phyloP scores from a whole-genome alignment of 2,888 invertebrate species.

The Oligia latruncula region DNA sequence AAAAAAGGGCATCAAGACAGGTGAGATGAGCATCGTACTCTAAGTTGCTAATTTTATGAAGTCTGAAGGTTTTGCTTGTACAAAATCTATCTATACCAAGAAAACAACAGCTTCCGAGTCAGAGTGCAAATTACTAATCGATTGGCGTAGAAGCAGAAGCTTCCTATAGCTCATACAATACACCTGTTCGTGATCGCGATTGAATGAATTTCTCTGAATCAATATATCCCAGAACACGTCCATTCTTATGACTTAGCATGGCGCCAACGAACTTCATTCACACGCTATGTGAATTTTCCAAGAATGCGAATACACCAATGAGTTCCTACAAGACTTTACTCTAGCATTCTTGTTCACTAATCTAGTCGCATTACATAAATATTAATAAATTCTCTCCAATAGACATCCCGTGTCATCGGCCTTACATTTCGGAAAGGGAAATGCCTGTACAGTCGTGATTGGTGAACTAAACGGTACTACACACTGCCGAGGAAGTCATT shows the following conservation, averaged over 20 bases:
- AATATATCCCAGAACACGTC: constrained; percentile 47
- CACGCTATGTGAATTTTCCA: constrained; percentile 40
- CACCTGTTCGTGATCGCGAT: constrained; percentile 19
- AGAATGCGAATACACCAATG: constrained; percentile 24
- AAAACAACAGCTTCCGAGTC: neutral
- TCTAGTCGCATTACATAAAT: constrained; percentile 37
- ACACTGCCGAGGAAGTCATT: constrained; percentile 67
- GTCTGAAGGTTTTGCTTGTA: neutral
- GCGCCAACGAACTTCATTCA: constrained; percentile 46
- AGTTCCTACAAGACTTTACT: constrained; percentile 3
- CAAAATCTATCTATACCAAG: neutral
- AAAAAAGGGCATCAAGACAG: neutral
- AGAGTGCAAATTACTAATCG: neutral
- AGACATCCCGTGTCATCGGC: constrained; percentile 75
- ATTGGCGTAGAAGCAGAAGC: neutral
- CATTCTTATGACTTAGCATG: constrained; percentile 37
- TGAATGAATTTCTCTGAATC: constrained; percentile 42
- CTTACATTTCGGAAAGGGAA: constrained; percentile 74
- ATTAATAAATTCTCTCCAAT: constrained; percentile 40
- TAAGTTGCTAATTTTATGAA: neutral
- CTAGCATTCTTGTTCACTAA: constrained; percentile 26
- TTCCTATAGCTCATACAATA: constrained; percentile 1
- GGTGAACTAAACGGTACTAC: constrained; percentile 66
- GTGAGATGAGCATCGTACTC: neutral
- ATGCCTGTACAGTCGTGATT: constrained; percentile 74